Base-by-base conservation (phyloP, 1,140 invertebrate species). In the Uloborus diversus region DNA sequence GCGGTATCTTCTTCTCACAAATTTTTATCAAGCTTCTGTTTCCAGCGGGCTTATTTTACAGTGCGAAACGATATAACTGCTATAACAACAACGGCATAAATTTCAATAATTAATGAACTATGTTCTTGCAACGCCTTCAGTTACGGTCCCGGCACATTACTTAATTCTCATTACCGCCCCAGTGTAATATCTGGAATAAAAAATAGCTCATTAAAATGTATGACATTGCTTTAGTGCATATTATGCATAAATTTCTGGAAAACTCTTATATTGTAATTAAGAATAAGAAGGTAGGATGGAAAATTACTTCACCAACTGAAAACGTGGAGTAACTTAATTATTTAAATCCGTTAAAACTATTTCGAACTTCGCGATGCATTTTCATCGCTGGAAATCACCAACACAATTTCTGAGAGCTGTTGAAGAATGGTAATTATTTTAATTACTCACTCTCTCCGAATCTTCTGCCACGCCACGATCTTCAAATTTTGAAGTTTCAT, bases 271-370 rank as follows among this genome's bases (percentile, higher is more conserved):
- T 75, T 75, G 27, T 75, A 75, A 75, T 75, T 75, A 75, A 75
- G 47, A 57, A 49, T n/a, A 23, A 1, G 4, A 25, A 37, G n/a
- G 13, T n/a, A 37, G 28, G 33, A 1, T 17, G n/a, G 69, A 51
- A 59, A 42, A 71, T 71, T 71, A 42, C 69, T 59, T 59, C 25
- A 59, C 32, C n/a, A 59, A 59, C 56, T 59, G 27, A 17, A 71
- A 71, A 35, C 49, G 49, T 14, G n/a, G 53, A 62, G 37, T 75
- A 64, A 64, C 71, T 62, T 75, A 64, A 75, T 75, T 75, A 75
- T 75, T 75, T 59, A 75, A 75, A 75, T 75, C 71, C 25, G 57
- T 33, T 75, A 64, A 75, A 75, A 75, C 71, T 75, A 75, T 75
- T 75, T 75, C 57, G 33, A 64, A 73, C 33, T 73, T 62, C 2